phyloP scores from a whole-genome alignment of 1,140 invertebrate species.

The Calliopsis andreniformis region DNA sequence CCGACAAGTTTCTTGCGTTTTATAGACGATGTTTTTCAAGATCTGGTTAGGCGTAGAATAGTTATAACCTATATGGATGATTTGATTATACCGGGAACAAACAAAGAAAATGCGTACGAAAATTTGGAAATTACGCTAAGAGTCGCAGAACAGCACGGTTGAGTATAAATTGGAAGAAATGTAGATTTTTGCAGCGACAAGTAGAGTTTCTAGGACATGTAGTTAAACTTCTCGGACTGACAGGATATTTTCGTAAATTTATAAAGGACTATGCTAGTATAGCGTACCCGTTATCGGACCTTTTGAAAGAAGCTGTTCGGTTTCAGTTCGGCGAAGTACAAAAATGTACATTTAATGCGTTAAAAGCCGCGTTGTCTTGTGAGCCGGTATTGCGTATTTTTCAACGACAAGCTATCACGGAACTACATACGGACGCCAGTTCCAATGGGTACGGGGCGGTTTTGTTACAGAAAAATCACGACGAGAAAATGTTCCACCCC shows the following conservation, averaged over 20 bases:
- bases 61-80: background rate
- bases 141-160: background rate
- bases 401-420: background rate
- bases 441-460: background rate
- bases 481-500: background rate
- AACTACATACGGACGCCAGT: conserved; percentile 1
- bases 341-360: background rate
- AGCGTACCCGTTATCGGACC: background rate
- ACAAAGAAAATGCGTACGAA: background rate
- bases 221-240: background rate
- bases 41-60: background rate
- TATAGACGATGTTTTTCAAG: background rate
- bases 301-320: conserved; percentile 6
- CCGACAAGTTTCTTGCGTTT: background rate
- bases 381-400: conserved; percentile 2
- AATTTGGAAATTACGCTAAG: conserved; percentile 1
- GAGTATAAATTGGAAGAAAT: conserved; percentile 1
- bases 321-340: conserved; percentile 2
- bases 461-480: no score
- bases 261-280: background rate
- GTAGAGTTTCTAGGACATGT: conserved; percentile 13
- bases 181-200: background rate
- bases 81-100: background rate
- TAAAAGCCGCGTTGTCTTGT: background rate
- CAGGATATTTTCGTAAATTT: conserved; percentile 20